Evolutionary conservation across 2,888 invertebrate species (phyloP).

Genomic region (Matsumyia berberina): DNA sequence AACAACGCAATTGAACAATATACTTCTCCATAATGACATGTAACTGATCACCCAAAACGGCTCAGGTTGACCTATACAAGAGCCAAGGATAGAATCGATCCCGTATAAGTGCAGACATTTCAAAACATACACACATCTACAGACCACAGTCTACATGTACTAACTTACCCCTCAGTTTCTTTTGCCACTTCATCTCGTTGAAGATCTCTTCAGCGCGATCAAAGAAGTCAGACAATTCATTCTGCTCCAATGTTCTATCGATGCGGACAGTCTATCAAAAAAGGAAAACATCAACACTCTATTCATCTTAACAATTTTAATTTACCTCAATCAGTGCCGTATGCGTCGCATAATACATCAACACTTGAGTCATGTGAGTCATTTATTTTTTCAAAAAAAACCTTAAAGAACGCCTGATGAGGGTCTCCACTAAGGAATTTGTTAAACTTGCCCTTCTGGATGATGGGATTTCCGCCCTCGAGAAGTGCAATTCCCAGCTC

Average conservation of each 20-base stretch:
- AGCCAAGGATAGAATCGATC: neutral
- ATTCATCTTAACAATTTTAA: neutral
- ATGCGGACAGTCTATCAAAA: slow-evolving; percentile 94
- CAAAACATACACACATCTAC: neutral
- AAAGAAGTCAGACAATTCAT: slow-evolving; percentile 97
- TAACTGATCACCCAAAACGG: slow-evolving; percentile 98
- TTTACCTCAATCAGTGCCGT: slow-evolving; percentile 98
- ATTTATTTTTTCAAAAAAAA: slow-evolving; percentile 97
- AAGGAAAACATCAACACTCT: neutral
- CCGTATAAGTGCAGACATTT: neutral
- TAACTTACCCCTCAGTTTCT: slow-evolving; percentile 93
- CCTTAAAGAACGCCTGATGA: slow-evolving; percentile 96
- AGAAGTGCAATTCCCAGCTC: slow-evolving; percentile 97
- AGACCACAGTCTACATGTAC: no score
- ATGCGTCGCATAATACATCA: slow-evolving; percentile 97
- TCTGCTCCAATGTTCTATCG: slow-evolving; percentile 98
- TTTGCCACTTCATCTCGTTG: slow-evolving; percentile 99
- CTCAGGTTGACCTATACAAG: slow-evolving; percentile 91
- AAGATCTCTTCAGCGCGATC: slow-evolving; percentile 97
- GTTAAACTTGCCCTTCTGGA: slow-evolving; percentile 95
- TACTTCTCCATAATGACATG: slow-evolving; percentile 98
- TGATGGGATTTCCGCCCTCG: slow-evolving; percentile 97
- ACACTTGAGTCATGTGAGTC: slow-evolving; percentile 95
- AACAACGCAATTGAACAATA: slow-evolving; percentile 98
- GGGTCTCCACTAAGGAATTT: slow-evolving; percentile 94